Evolutionary conservation across 2,113 vertebrate species (phyloP).

Genomic region (Gambusia affinis): DNA sequence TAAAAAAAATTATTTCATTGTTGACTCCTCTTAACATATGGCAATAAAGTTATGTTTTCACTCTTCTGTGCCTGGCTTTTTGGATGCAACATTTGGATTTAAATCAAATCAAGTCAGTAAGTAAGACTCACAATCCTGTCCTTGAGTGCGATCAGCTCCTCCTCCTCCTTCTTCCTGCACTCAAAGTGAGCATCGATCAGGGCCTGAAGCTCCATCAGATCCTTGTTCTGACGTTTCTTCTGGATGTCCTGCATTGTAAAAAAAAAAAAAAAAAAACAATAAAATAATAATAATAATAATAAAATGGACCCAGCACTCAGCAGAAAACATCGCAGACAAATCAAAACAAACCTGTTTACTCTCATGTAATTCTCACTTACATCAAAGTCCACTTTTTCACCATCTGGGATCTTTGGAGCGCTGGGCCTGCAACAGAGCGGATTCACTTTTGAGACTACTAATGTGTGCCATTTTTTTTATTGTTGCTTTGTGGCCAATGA

Average conservation of each 20-base stretch:
- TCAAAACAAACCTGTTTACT: neutral
- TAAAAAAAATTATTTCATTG: too few relatives aligned
- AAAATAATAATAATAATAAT: too few relatives aligned
- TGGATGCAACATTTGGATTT: too few relatives aligned
- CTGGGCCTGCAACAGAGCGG: slow-evolving; percentile 77
- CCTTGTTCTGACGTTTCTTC: slow-evolving; percentile 99
- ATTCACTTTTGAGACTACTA: neutral
- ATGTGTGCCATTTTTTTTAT: neutral
- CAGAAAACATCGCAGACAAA: neutral
- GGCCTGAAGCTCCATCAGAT: slow-evolving; percentile 92
- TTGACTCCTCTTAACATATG: too few relatives aligned
- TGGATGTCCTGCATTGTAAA: slow-evolving; percentile 89
- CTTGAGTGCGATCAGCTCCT: slow-evolving; percentile 94
- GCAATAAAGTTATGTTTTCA: too few relatives aligned
- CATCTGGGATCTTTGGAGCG: slow-evolving; percentile 96
- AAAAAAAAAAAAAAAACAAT: neutral
- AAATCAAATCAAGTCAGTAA: neutral
- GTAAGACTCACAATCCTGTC: slow-evolving; percentile 90
- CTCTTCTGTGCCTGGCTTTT: too few relatives aligned
- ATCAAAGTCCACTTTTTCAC: slow-evolving; percentile 99
- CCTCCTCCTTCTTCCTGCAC: slow-evolving; percentile 95
- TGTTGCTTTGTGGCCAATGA: neutral
- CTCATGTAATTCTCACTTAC: slow-evolving; percentile 79
- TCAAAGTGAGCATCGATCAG: slow-evolving; percentile 98
- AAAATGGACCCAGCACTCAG: neutral